A percentile compares a stretch with the other conserved stretches of the same genome.
Evolutionary conservation across 1,140 invertebrate genomes (phyloP).

Genomic region (Drosophila ficusphila): DNA sequence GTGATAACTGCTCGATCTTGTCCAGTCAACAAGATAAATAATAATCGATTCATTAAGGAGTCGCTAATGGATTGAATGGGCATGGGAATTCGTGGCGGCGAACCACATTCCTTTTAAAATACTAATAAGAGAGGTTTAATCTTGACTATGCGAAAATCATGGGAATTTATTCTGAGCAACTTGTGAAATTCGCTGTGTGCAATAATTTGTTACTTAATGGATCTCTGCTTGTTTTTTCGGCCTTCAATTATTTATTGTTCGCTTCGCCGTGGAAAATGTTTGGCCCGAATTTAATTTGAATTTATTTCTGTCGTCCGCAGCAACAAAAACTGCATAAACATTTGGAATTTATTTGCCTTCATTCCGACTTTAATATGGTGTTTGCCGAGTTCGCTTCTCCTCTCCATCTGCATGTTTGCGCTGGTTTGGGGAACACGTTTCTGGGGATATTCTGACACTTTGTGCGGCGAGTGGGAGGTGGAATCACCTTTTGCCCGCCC

Average conservation of each 20-base stretch:
- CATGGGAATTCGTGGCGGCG: background rate
- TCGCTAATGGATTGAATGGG: slow-evolving; percentile 41
- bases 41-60: slow-evolving; percentile 43
- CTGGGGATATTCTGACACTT: slow-evolving; percentile 21
- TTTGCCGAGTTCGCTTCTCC: slow-evolving; percentile 14
- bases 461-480: slow-evolving; percentile 9
- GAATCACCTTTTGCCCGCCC: slow-evolving; percentile 1
- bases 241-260: slow-evolving; percentile 31
- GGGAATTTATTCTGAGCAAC: slow-evolving; percentile 9
- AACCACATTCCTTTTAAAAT: slow-evolving; percentile 7
- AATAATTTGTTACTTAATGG: slow-evolving; percentile 25
- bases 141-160: background rate
- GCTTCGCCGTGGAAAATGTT: slow-evolving; percentile 10
- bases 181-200: slow-evolving; percentile 2
- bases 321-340: slow-evolving; percentile 57
- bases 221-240: slow-evolving; percentile 7
- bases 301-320: slow-evolving; percentile 59
- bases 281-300: slow-evolving; percentile 47
- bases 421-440: slow-evolving; percentile 27
- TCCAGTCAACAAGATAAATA: slow-evolving; percentile 31
- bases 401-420: slow-evolving; percentile 15
- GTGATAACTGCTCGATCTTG: slow-evolving; percentile 44
- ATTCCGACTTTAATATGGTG: slow-evolving; percentile 29
- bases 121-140: background rate
- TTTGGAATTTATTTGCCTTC: slow-evolving; percentile 61